phyloP scores from a whole-genome alignment of 2,797 vertebrate genomes.

The Fratercula arctica region DNA sequence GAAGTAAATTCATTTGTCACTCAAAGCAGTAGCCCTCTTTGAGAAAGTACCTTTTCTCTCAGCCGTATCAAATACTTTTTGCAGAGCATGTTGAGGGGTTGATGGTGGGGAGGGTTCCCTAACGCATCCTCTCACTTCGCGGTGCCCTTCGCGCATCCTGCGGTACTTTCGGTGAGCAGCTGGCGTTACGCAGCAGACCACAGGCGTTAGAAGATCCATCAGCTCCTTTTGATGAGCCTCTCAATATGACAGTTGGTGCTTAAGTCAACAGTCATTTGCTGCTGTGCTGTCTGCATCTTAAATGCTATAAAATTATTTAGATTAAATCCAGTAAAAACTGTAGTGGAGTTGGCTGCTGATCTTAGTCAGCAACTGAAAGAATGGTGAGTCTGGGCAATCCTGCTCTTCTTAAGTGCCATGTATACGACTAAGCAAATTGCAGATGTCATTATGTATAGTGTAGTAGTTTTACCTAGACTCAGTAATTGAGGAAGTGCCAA shows the following conservation, averaged over 20 bases:
- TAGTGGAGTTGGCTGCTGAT: neutral
- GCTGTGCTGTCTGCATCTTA: neutral
- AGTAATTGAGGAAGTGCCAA: constrained; percentile 4
- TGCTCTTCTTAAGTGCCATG: neutral
- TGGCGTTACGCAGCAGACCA: neutral
- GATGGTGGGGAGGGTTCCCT: neutral
- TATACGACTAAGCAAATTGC: neutral
- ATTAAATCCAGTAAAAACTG: neutral
- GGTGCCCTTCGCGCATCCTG: neutral
- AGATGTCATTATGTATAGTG: neutral
- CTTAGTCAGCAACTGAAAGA: neutral
- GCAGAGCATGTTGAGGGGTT: neutral
- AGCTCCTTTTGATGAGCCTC: neutral
- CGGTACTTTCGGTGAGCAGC: neutral
- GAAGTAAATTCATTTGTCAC: neutral
- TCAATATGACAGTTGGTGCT: accelerated
- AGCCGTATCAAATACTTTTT: accelerated
- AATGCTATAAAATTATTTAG: neutral
- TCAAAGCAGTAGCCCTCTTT: neutral
- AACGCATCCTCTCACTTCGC: neutral
- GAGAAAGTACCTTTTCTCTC: neutral
- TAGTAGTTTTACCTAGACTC: neutral
- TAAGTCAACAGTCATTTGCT: neutral
- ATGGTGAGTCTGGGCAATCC: accelerated
- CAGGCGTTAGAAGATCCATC: neutral